phyloP scores from a whole-genome alignment of 2,797 vertebrate genomes.

The Pteropus rufus region DNA sequence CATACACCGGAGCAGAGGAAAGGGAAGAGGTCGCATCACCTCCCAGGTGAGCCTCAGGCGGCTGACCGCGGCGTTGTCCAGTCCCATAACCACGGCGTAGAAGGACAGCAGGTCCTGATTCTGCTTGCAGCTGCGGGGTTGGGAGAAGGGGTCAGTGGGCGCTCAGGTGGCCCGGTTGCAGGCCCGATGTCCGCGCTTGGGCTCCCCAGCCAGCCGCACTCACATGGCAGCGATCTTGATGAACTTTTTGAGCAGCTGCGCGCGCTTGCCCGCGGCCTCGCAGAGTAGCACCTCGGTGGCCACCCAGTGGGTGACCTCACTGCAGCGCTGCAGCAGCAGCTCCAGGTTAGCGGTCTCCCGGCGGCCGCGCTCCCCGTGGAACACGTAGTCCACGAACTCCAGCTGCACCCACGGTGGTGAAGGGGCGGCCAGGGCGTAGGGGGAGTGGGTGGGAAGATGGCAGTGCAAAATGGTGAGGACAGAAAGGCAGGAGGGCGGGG shows the following conservation, averaged over 20 bases:
- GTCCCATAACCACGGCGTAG: conserved; percentile 92
- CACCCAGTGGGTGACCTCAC: conserved; percentile 97
- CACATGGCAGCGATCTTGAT: conserved; percentile 97
- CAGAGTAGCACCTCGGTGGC: conserved; percentile 96
- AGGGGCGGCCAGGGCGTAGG: too few species aligned
- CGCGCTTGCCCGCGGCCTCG: conserved; percentile 91
- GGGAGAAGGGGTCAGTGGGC: not conserved
- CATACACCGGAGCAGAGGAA: too few species aligned
- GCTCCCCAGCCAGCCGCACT: conserved; percentile 64
- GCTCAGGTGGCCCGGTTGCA: fast-evolving
- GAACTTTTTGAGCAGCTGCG: conserved; percentile 96
- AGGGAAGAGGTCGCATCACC: conserved; percentile 80
- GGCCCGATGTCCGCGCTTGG: fast-evolving
- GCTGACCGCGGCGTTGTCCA: conserved; percentile 94
- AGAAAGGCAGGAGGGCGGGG: not conserved
- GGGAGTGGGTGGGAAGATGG: not conserved
- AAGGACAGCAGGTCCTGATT: conserved; percentile 97
- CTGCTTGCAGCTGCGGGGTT: conserved; percentile 91
- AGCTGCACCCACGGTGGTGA: conserved; percentile 80
- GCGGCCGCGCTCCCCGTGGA: conserved; percentile 94
- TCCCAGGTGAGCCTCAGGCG: conserved; percentile 96
- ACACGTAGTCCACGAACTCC: conserved; percentile 97
- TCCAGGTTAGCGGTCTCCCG: conserved; percentile 96
- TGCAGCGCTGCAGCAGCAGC: conserved; percentile 96
- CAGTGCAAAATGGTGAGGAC: not conserved